Base-by-base conservation (phyloP, 2,888 invertebrate genomes). In the Petrolisthes manimaculis region DNA sequence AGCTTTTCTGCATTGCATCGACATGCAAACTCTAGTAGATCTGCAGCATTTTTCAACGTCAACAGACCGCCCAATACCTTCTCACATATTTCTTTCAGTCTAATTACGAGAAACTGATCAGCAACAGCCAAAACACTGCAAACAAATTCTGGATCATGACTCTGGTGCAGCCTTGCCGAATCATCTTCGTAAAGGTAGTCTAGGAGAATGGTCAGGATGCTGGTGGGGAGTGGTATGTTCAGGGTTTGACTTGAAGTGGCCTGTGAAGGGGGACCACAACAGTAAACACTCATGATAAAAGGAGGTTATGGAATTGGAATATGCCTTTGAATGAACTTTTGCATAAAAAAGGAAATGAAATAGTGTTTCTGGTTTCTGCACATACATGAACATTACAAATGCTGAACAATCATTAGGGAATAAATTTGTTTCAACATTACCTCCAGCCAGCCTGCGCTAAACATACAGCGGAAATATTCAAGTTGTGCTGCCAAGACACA, bases 401-500 rank as follows among this genome's bases (percentile, higher is more conserved):
- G 14, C 18, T 24, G 55, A 14, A 55, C 56, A 4, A 24, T 53
- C 67, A 61, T 67, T 4, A 54, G 37, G 12, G 18, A 51, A 4
- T 6, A 8, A 9, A 18, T 83, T 71, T n/a, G 4, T 37, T 67
- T 37, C 53, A n/a, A 21, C 18, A 54, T 8, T 71, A 95, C 96
- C 94, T 96, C 95, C 82, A 95, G 94, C 97, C 97, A 97, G 77
- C 95, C 95, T 92, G 95, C 95, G 92, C 95, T 95, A 92, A 97
- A 96, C 96, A 97, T 96, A 92, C 96, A 96, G 90, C 95, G 95
- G 92, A 97, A 97, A 93, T 97, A 97, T 91, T 97, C 97, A n/a
- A 96, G 93, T 61, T 97, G 93, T 0, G 96, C 95, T 0, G 96
- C 95, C 24, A 97, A 93, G n/a, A 97, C 93, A 92, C 97, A 97